Base-by-base conservation (phyloP, 35 echinoderm and acorn worm genomes). In the Ophioderma brevispina region DNA sequence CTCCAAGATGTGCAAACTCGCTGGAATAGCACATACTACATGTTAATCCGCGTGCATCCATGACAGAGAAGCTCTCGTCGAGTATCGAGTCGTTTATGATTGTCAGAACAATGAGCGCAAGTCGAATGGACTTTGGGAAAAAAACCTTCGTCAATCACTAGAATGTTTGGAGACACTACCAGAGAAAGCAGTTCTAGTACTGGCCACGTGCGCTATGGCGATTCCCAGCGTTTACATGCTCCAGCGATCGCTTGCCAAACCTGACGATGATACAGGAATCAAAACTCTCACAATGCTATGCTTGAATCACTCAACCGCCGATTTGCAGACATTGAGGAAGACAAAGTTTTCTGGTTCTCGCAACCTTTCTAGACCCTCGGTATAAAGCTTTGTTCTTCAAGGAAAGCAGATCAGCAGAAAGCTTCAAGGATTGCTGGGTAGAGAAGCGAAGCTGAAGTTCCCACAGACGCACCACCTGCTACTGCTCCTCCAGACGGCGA, bases 351-450 rank as follows among this genome's bases (percentile, higher is more conserved):
- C 83, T 85, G 1, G 46, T 34, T 13, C 13, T 85, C 18, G 52
- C 31, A 52, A 85, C 49, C 31, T 85, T 85, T 35, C 32, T 85
- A 21, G 83, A 85, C 34, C 83, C 83, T 17, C 83, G 83, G 28
- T 70, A 64, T 32, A 85, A 85, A 37, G 32, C 31, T 37, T 8
- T 85, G 21, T 59, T 59, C 43, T 59, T 64, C 35, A 13, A 19
- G n/a, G 19, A 17, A n/a, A 10, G 10, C 0, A 55, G 70, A 85
- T 35, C 52, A 32, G 25, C 18, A 15, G 33, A 31, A 10, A 37
- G 36, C 11, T 33, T 81, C 25, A 42, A 31, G 39, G 31, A n/a
- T 32, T 52, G 52, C 28, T 40, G 10, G 15, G 33, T 49, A 14
- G 52, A 64, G 21, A 32, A 10, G n/a, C n/a, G n/a, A n/a, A n/a